phyloP scores from a whole-genome alignment of 37 sponge, comb jelly and placozoan species.

The Beroe forskalii region DNA sequence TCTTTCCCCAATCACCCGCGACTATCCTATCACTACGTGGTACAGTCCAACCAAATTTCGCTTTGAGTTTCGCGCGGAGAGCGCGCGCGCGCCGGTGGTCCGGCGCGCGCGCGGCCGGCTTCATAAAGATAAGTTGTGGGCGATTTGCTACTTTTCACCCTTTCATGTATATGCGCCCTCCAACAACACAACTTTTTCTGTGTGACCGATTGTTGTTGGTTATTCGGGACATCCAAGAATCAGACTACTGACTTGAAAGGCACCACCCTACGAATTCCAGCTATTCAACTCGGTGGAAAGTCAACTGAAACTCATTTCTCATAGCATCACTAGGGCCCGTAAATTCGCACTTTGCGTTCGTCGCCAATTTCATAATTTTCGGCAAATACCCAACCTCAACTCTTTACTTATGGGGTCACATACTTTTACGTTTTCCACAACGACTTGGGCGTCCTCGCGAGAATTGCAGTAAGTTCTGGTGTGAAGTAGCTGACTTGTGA shows the following conservation, averaged over 20 bases:
- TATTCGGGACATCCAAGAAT: no score
- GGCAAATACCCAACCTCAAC: slow-evolving; percentile 4
- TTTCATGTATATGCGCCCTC: not conserved
- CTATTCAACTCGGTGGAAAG: slow-evolving; percentile 20
- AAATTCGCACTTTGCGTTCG: slow-evolving; percentile 22
- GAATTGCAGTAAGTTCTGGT: slow-evolving; percentile 41
- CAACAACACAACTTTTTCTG: not conserved
- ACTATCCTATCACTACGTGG: no score
- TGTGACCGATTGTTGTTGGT: not conserved
- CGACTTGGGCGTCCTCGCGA: not conserved
- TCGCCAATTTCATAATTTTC: slow-evolving; percentile 40
- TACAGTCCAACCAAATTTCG: no score
- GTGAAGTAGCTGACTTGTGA: slow-evolving; percentile 61
- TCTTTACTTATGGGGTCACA: not conserved
- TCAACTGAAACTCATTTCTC: slow-evolving; percentile 13
- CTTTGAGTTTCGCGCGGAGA: no score
- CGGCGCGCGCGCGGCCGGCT: no score
- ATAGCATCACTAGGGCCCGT: not conserved
- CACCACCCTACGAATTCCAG: no score
- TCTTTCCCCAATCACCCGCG: no score
- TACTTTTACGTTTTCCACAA: slow-evolving; percentile 22
- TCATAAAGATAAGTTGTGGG: not conserved
- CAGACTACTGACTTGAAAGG: no score
- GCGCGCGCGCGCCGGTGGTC: no score
- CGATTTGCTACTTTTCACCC: not conserved